Evolutionary conservation across 2,797 vertebrate species (phyloP).

Genomic region (Semotilus atromaculatus): DNA sequence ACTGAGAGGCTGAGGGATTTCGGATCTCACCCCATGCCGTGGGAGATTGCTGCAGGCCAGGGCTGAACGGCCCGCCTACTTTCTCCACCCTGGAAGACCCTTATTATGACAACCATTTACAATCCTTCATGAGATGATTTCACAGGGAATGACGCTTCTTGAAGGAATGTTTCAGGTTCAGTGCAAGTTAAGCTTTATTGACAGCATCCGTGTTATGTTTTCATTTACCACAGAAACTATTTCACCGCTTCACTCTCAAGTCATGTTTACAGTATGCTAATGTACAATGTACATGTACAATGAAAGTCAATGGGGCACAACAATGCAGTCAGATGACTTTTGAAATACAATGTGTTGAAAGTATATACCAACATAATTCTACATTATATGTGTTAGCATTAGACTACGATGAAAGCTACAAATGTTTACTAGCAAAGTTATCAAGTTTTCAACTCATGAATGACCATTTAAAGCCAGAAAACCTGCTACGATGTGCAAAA

Average conservation of each 20-base stretch:
- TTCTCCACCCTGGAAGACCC: constrained; percentile 11
- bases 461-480: background rate
- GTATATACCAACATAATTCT: background rate
- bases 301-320: background rate
- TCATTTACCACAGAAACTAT: background rate
- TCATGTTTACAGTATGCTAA: background rate
- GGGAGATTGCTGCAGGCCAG: constrained; percentile 35
- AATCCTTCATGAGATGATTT: background rate
- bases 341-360: background rate
- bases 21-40: background rate
- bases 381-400: background rate
- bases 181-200: background rate
- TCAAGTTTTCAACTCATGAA: too few species aligned
- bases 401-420: background rate
- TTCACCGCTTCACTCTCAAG: background rate
- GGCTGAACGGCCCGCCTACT: constrained; percentile 11
- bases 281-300: background rate
- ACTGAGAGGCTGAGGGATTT: background rate
- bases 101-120: background rate
- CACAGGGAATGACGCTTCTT: background rate
- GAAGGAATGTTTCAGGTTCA: background rate
- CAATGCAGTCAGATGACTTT: background rate
- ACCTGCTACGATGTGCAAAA: background rate
- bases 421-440: background rate
- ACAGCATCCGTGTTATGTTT: background rate